These are phyloP conservation scores for Acrobeloides nanus DNA, from an alignment of 2,888 invertebrate genomes.

Conservation along the genomic window DNA sequence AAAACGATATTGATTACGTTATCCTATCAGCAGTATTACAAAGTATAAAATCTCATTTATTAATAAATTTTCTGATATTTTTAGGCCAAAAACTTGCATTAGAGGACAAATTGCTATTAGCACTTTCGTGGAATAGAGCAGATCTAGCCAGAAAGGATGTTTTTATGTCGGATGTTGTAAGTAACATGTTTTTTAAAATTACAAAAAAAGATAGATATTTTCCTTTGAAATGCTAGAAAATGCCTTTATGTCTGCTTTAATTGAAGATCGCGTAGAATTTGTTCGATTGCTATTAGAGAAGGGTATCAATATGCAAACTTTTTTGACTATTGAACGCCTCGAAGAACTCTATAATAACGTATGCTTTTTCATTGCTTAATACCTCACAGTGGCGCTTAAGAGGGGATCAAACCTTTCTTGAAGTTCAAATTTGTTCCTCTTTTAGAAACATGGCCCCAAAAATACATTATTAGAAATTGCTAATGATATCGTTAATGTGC, in stretches of 20 bases:
- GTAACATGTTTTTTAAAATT: too few species aligned
- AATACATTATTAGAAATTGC: constrained; percentile 70
- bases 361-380: too few species aligned
- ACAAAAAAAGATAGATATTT: too few species aligned
- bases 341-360: constrained; percentile 95
- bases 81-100: constrained; percentile 62
- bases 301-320: constrained; percentile 94
- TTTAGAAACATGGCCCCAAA: constrained; percentile 72
- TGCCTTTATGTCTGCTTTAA: constrained; percentile 97
- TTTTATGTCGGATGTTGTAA: too few species aligned
- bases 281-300: constrained; percentile 91
- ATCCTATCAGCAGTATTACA: constrained; percentile 88
- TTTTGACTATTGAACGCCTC: constrained; percentile 84
- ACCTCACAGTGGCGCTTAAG: too few species aligned
- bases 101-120: constrained; percentile 84
- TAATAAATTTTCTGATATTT: too few species aligned
- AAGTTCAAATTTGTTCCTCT: constrained; percentile 22
- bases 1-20: constrained; percentile 90
- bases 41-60: too few species aligned
- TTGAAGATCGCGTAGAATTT: constrained; percentile 78
- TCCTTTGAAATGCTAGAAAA: too few species aligned
- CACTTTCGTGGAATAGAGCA: constrained; percentile 93
- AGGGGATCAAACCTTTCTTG: constrained; percentile 2
- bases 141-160: constrained; percentile 95
- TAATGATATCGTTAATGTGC: constrained; percentile 10